phyloP scores from a whole-genome alignment of 2,113 vertebrate genomes.

The Anser cygnoides region DNA sequence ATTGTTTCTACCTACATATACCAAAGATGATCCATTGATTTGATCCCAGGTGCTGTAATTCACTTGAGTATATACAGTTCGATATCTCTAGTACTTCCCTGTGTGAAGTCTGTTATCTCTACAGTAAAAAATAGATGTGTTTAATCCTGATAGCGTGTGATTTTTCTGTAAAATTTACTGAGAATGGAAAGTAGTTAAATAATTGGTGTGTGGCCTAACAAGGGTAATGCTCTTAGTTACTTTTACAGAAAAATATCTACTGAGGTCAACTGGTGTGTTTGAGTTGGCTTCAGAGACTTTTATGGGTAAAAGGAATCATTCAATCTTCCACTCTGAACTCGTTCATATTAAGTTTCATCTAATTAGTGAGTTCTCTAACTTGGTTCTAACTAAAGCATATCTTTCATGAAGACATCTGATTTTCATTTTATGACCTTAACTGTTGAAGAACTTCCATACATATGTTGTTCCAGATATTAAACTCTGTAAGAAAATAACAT shows the following conservation, averaged over 20 bases:
- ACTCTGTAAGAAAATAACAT: background rate
- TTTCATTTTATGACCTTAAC: background rate
- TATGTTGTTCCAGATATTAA: background rate
- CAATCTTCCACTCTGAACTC: background rate
- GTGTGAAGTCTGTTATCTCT: constrained; percentile 36
- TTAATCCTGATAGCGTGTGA: constrained; percentile 16
- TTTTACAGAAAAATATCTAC: background rate
- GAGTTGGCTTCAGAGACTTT: background rate
- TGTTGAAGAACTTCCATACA: background rate
- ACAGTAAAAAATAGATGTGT: constrained; percentile 20
- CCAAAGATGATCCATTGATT: constrained; percentile 2
- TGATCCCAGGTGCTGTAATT: background rate
- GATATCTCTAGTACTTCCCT: constrained; percentile 29
- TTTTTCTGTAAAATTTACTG: constrained; percentile 45
- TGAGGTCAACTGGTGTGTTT: background rate
- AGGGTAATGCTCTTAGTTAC: background rate
- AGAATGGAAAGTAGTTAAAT: constrained; percentile 59
- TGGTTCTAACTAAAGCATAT: background rate
- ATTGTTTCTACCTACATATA: background rate
- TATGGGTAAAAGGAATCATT: constrained; percentile 16
- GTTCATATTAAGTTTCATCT: background rate
- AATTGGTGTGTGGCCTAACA: constrained; percentile 43
- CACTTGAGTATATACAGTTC: constrained; percentile 24
- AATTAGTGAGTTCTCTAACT: background rate
- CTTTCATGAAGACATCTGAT: background rate